Base-by-base conservation (phyloP, 1,140 invertebrate genomes). In the Trachymyrmex septentrionalis region DNA sequence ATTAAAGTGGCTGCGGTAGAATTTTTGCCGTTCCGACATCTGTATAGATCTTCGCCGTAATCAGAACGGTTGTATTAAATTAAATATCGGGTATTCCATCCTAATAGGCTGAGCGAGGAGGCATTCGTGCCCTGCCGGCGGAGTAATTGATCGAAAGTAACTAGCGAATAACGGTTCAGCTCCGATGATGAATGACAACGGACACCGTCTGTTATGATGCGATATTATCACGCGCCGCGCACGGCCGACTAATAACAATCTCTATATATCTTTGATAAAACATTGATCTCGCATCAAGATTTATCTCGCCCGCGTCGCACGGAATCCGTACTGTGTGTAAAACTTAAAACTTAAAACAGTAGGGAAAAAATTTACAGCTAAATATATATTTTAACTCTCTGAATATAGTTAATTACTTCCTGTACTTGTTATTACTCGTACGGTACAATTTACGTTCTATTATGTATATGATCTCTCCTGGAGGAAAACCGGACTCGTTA, bases 141-240 rank as follows among this genome's bases (percentile, higher is more conserved):
- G 64, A 69, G 48, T 81, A 81, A 81, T 81, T 69, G 77, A 81
- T 81, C 64, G 64, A 81, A 81, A 81, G 64, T 69, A 81, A 77
- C 73, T 59, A 27, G 57, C 34, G 57, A 61, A 38, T 77, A 77
- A 81, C 77, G 77, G 77, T 69, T 69, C 77, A 48, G 16, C 27
- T 63, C 63, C 77, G 30, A 14, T 81, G 77, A 81, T 81, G 64
- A 81, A 81, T 81, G 77, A 81, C 77, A 69, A 57, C 50, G 48
- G 27, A 38, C 38, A 21, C 38, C 48, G 77, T 69, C 77, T 80
- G 64, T 69, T 80, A 55, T 80, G 63, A 80, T 24, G 63, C 48
- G 30, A 69, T 69, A 48, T 80, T 80, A 80, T 80, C 77, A 30
- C 44, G 44, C 21, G n/a, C 16, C 61, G 44, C 61, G 44, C 61